Conservation (phyloP, 2,797 vertebrate species). For the Sciaenops ocellatus region DNA sequence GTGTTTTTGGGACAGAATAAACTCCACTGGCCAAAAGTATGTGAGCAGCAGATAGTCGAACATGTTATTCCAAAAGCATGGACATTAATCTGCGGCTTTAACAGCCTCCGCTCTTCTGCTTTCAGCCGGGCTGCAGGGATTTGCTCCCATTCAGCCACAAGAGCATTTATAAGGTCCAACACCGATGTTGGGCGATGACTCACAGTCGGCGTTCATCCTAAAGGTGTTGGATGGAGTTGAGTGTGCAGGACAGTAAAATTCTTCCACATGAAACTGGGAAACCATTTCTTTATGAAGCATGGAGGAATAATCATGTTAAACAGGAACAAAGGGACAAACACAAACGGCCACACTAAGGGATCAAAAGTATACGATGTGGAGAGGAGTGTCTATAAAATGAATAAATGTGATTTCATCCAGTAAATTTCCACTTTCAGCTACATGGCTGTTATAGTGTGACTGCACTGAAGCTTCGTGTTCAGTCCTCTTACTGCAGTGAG, state of each 20-base stretch:
- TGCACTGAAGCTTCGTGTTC: not conserved
- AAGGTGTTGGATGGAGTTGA: not conserved
- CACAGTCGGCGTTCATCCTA: not conserved
- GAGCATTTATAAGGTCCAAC: not conserved
- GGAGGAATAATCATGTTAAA: not conserved
- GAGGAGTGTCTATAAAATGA: not conserved
- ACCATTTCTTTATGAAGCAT: not conserved
- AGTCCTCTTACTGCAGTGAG: slow-evolving; percentile 1
- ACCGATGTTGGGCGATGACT: not conserved
- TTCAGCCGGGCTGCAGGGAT: not conserved
- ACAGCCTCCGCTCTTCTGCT: not conserved
- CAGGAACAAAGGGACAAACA: not conserved
- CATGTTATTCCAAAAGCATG: too few species aligned
- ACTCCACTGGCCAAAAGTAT: too few species aligned
- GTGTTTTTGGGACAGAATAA: not conserved
- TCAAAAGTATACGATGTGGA: not conserved
- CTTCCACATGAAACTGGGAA: not conserved
- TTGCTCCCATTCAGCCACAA: not conserved
- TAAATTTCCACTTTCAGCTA: slow-evolving; percentile 4
- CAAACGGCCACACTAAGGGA: not conserved
- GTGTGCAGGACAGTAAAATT: not conserved
- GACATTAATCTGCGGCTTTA: not conserved
- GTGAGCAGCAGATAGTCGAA: too few species aligned
- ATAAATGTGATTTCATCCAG: slow-evolving; percentile 6
- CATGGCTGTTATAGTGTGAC: not conserved